Percentiles rank a stretch among this genome's conserved stretches.
Conservation (phyloP, 2,888 invertebrate genomes). For the Elysia crispata region DNA sequence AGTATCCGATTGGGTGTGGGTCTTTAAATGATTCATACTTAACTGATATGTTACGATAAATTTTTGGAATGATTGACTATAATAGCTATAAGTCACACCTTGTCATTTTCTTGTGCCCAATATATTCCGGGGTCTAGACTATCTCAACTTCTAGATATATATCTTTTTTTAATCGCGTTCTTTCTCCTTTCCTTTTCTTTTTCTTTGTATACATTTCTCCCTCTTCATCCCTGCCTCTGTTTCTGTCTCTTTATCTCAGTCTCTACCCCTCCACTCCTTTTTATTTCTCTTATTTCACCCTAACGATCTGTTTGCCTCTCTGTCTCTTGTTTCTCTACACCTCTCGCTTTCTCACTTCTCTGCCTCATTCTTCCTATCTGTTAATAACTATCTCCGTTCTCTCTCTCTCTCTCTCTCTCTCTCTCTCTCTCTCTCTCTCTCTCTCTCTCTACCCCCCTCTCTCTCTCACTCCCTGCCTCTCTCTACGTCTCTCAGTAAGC, state of each 20-base stretch:
- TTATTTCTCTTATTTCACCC: background rate
- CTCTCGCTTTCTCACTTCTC: background rate
- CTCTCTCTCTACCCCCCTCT: background rate
- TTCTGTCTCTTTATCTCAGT: background rate
- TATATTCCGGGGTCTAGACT: too few relatives aligned
- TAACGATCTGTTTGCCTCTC: background rate
- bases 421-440: background rate
- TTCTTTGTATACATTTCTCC: background rate
- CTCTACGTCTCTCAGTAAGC: too few relatives aligned
- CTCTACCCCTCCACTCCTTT: background rate
- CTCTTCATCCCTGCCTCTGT: slow-evolving; percentile 5
- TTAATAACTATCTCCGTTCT: background rate
- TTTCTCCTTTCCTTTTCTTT: background rate
- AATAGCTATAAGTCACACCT: too few relatives aligned
- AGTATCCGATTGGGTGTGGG: too few relatives aligned
- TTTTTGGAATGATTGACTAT: too few relatives aligned
- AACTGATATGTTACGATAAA: too few relatives aligned
- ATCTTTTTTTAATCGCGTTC: too few relatives aligned
- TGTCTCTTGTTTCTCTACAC: background rate
- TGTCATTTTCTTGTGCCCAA: too few relatives aligned
- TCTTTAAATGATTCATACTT: too few relatives aligned
- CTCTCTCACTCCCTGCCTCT: too few relatives aligned
- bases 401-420: background rate
- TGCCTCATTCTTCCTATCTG: background rate
- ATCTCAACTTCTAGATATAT: too few relatives aligned